Evolutionary conservation across 2,888 invertebrate genomes (phyloP), one percentile per base, ranked within the genome.

Genomic region (Cecidostiba fungosa): DNA sequence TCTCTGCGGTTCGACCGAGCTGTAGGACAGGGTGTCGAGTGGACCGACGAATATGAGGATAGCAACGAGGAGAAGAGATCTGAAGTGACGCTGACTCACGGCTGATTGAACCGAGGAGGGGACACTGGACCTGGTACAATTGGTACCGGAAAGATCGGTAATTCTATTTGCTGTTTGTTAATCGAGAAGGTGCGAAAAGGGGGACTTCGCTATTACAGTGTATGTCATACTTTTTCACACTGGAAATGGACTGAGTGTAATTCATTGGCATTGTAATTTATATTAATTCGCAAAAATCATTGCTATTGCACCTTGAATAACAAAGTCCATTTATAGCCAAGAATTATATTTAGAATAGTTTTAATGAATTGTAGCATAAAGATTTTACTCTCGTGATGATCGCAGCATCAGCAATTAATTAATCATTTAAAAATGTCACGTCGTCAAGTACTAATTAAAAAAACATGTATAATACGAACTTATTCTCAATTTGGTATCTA

Each of bases 121-220:
- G 47, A 29, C 78, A 29, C 78, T 79, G 69, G 78, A 47, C 36
- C 77, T 77, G 59, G 59, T 62, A 23, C 59, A 62, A 62, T 77
- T 62, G 77, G 23, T 36, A 59, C 59, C 77, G 77, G 62, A 77
- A 62, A 77, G 59, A 77, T 77, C 77, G 77, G 77, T 77, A 77
- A 77, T 77, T 62, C 32, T 59, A 39, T 47, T 70, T 70, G 36
- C 59, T 62, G 32, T 54, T 74, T 50, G 47, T 74, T 74, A 26
- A 47, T 29, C 26, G 19, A 47, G 47, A 47, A 26, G 43, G 47
- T 47, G 74, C 14, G 74, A 26, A 26, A 26, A 73, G 39, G 39
- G 73, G 39, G 47, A 39, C 14, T 23, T n/a, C 1, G 73, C 43
- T 19, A 59, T 59, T 59, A 59, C 54, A n/a, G 73, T 43, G 12